Conservation (phyloP, 2,888 invertebrate genomes). For the Pharmacophagus antenor region DNA sequence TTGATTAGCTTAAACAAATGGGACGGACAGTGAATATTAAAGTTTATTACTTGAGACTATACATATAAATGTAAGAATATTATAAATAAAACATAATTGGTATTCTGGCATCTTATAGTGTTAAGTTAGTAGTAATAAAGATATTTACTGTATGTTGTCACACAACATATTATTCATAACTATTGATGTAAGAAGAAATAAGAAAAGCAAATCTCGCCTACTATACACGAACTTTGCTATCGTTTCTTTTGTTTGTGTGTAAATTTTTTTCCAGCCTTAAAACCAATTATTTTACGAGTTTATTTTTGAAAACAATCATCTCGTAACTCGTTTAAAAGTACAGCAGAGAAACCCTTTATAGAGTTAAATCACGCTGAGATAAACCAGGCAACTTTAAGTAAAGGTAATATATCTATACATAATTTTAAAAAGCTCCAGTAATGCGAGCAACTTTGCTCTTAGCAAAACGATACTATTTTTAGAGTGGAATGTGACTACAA, state of each 20-base stretch:
- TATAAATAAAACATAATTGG: no score
- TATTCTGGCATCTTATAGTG: not conserved
- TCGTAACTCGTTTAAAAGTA: not conserved
- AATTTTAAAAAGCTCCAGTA: conserved; percentile 40
- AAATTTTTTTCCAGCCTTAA: not conserved
- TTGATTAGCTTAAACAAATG: no score
- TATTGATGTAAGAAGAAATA: not conserved
- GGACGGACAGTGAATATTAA: no score
- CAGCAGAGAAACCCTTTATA: not conserved
- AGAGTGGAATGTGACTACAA: conserved; percentile 56
- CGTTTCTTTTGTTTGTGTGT: no score
- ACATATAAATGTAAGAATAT: no score
- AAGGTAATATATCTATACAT: conserved; percentile 33
- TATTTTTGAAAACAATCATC: not conserved
- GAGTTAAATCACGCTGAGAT: not conserved
- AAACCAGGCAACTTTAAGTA: conserved; percentile 10
- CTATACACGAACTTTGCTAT: no score
- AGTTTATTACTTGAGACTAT: no score
- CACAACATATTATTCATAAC: not conserved
- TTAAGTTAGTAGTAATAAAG: not conserved
- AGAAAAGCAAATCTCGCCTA: no score
- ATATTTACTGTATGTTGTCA: not conserved
- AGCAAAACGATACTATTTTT: conserved; percentile 57
- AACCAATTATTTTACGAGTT: not conserved
- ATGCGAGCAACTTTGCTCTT: conserved; percentile 38